Evolutionary conservation across 2,888 invertebrate genomes (phyloP), one percentile per base, ranked within the genome.

Genomic region (Drosophila leonis): DNA sequence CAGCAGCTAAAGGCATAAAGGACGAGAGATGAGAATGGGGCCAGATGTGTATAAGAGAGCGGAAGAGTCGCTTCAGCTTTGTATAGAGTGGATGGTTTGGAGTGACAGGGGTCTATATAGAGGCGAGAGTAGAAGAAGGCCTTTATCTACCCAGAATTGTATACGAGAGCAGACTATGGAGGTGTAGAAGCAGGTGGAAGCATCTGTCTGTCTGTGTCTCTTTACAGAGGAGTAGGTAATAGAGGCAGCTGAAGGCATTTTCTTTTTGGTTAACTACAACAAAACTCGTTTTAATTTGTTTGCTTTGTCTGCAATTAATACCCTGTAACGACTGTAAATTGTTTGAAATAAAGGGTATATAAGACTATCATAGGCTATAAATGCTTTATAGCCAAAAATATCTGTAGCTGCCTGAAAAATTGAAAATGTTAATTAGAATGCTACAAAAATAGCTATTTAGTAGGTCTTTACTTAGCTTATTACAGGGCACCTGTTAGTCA

Each of bases 291-390:
- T 10, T 2, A 35, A 29, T 27, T 29, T 37, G 35, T 35, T 33
- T 33, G 31, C 27, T n/a, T 13, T 15, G 57, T 33, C 42, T 18
- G 13, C 18, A 9, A 49, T 49, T 49, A 49, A 42, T 42, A 42
- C 41, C 55, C 41, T 18, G 18, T 9, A 41, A 41, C 13, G 10
- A 10, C 6, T n/a, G 10, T 0, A 15, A 35, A 20, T 31, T 7
- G 31, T 0, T 18, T 6, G 0, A 18, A 10, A 24, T 4, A 35
- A 0, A 7, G 37, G 37, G 27, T 37, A 37, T 27, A 0, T 7
- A 3, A 15, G 52, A 20, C 12, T n/a, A 4, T 15, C 49, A 49
- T 7, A 12, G 20, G 10, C 10, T 7, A 7, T n/a, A 6, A 37
- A 33, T 10, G 6, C 29, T 29, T 29, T 29, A 6, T 29, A 24